Percentiles rank a stretch among this genome's conserved stretches.
Conservation (phyloP, 2,888 invertebrate genomes). For the Anarsia innoxiella region DNA sequence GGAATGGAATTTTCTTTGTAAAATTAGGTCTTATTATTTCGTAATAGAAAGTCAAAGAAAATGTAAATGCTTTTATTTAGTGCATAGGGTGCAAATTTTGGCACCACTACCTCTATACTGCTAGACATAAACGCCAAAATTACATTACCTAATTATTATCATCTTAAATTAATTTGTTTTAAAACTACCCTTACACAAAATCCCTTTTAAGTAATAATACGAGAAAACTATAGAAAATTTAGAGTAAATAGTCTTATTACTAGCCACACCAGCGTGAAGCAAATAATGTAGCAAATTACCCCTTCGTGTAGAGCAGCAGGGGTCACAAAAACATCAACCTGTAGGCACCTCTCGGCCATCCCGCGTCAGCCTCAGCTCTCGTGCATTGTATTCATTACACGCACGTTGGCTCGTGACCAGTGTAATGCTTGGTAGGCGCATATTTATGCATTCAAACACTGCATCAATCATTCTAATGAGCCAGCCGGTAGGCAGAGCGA, state of each 20-base stretch:
- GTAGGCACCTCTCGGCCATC: not conserved
- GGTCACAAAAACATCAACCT: constrained; percentile 3
- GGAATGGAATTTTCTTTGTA: not conserved
- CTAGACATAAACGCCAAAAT: too few species aligned
- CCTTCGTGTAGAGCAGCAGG: too few species aligned
- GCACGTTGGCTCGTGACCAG: constrained; percentile 48
- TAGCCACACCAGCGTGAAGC: too few species aligned
- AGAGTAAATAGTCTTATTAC: not conserved
- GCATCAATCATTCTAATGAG: constrained; percentile 74
- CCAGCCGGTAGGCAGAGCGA: constrained; percentile 39
- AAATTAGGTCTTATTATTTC: not conserved
- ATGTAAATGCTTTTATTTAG: not conserved
- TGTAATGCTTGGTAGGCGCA: constrained; percentile 42
- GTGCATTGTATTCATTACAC: constrained; percentile 29
- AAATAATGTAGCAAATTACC: too few species aligned
- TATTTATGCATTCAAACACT: constrained; percentile 55
- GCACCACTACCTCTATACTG: too few species aligned
- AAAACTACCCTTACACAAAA: too few species aligned
- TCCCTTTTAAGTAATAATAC: not conserved
- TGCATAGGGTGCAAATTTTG: not conserved
- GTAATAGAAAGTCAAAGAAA: not conserved
- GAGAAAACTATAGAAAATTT: not conserved
- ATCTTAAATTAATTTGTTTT: too few species aligned
- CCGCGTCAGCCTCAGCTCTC: constrained; percentile 6
- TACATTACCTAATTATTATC: too few species aligned